Evolutionary conservation across 2,113 vertebrate species (phyloP), one percentile per base, ranked within the genome.

Genomic region (Oceanites oceanicus): DNA sequence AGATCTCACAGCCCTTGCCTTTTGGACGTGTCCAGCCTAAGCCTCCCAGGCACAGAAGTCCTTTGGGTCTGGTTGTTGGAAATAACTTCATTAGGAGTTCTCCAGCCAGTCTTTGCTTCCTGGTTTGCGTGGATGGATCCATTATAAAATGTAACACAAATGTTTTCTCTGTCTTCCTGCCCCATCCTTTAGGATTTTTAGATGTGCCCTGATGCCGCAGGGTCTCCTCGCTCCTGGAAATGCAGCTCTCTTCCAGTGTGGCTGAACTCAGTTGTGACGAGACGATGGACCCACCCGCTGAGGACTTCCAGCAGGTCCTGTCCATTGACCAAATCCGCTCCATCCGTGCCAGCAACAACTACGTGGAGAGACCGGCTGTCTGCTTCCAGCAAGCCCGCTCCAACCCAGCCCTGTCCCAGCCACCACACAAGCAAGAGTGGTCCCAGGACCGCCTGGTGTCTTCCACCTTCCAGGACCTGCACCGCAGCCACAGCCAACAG

Each of bases 281-380:
- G 95, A 98, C 97, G 95, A 98, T 98, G 99, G 99, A 99, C 94
- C 96, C 97, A 27, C 85, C 98, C 22, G 96, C 97, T 8, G 98
- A 99, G 97, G 99, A 99, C 96, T 98, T 98, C 84, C 99, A 99
- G 97, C 99, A 98, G 96, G 99, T 99, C 77, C 98, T 99, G 91
- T 99, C 99, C 80, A 99, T 99, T 14, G 99, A 99, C 90, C 99
- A 99, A 97, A 99, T 99, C 97, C 98, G 98, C 63, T 98, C 99
- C 96, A 99, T 99, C 97, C 98, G 99, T 26, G 99, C 99, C 97
- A 99, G 97, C 98, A 99, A 99, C 95, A 99, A 99, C 98, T 99
- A 99, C 66, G 99, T 99, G 98, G 99, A 99, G 21, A 97, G 99
- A 40, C 99, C 99, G 1, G 97, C 98, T 38, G 96, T 13, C 55